These are phyloP conservation scores for Onchidella celtica DNA, from an alignment of 2,888 invertebrate genomes.

Conservation along the genomic window DNA sequence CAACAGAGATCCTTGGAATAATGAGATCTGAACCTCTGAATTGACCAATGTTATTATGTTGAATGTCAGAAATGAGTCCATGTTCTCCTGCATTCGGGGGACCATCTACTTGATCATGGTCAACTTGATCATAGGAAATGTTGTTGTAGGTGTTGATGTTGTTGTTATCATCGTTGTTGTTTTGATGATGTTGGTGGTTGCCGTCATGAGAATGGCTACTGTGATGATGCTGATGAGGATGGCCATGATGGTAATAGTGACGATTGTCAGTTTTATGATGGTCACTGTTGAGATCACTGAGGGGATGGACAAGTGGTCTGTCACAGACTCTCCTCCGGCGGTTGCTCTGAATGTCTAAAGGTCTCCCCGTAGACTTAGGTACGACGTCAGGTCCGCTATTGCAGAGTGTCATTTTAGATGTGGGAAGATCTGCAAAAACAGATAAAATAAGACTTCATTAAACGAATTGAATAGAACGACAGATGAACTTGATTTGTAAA, in stretches of 20 bases:
- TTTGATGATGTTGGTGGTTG: not conserved
- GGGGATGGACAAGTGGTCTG: not conserved
- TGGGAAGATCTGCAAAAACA: not conserved
- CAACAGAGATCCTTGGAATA: no score
- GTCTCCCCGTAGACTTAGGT: not conserved
- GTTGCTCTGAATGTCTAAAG: not conserved
- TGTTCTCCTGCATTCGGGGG: not conserved
- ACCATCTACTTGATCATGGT: not conserved
- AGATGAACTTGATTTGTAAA: not conserved
- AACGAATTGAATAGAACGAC: not conserved
- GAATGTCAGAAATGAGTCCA: not conserved
- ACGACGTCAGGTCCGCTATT: slow-evolving; percentile 3
- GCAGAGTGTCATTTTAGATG: not conserved
- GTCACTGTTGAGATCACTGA: not conserved
- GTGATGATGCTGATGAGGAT: not conserved
- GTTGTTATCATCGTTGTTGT: not conserved
- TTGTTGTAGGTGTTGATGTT: not conserved
- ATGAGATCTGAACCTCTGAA: no score
- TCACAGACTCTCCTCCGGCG: not conserved
- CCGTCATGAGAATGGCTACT: not conserved
- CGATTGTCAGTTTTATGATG: not conserved
- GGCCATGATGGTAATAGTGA: not conserved
- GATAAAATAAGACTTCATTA: not conserved
- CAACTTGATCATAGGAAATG: not conserved
- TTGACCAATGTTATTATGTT: not conserved